These are phyloP conservation scores for Amphimedon queenslandica DNA, from an alignment of 37 sponge, comb jelly and placozoan species.

Conservation along the genomic window DNA sequence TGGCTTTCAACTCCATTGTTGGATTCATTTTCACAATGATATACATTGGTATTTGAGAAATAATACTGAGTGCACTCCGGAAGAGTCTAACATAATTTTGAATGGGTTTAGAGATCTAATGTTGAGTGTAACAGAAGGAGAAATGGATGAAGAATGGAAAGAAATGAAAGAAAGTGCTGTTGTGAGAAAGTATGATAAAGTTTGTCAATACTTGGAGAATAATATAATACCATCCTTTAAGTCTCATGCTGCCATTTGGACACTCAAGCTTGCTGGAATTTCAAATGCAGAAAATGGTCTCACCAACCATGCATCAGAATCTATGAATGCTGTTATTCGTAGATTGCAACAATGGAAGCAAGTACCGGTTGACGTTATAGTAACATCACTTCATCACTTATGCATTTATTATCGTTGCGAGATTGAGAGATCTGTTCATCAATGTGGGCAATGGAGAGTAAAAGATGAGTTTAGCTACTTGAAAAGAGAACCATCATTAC, in stretches of 20 bases:
- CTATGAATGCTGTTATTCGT: constrained; percentile 32
- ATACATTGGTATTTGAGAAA: no score
- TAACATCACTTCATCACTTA: constrained; percentile 4
- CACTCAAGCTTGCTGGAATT: constrained; percentile 6
- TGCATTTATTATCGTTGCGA: constrained; percentile 10
- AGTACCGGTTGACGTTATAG: constrained; percentile 13
- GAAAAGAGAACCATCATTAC: constrained; percentile 5
- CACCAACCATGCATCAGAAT: constrained; percentile 22
- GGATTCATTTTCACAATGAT: no score
- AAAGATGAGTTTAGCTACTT: constrained; percentile 10
- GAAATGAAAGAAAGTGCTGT: no score
- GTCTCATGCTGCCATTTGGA: constrained; percentile 10
- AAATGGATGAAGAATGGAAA: no score
- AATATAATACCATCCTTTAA: constrained; percentile 7
- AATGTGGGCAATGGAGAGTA: constrained; percentile 17
- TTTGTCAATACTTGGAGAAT: constrained; percentile 14
- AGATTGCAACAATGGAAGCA: constrained; percentile 25
- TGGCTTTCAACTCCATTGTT: no score
- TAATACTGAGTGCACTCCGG: no score
- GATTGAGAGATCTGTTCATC: constrained; percentile 13
- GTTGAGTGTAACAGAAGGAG: no score
- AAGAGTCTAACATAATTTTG: no score
- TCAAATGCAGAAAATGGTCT: constrained; percentile 9
- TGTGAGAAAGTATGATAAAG: no score
- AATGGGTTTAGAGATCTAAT: no score